Base-by-base conservation (phyloP, 2,797 vertebrate genomes). In the Oophaga sylvatica region DNA sequence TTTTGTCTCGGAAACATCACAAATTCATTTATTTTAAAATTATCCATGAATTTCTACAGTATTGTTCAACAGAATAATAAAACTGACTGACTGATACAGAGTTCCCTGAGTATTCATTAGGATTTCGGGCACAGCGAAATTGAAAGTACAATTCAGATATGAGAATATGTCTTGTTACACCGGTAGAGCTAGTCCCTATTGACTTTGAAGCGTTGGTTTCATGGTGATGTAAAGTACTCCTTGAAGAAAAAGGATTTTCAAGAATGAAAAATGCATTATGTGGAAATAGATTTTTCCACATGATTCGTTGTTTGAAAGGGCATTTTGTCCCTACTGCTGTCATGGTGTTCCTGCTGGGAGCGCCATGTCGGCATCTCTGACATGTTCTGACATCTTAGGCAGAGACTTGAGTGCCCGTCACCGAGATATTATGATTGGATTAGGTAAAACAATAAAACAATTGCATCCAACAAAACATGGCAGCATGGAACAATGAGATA, bases 231-330 rank as follows among this genome's bases (percentile, higher is more conserved):
- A 84, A 84, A 76, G 41, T 45, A 41, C 59, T 63, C 57, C 82
- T 84, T 63, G 82, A 76, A 84, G 70, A 84, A 41, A 73, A 17
- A 16, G n/a, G 13, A 84, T 75, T 84, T 84, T 41, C 57, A 59
- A 84, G 70, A 60, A 84, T 75, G 56, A 84, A 76, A 75, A 48
- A 84, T 48, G 82, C n/a, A 75, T 75, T 75, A 62, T 19, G 22
- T 45, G 70, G 70, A 84, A 84, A 84, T 84, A 84, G 82, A 84
- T 76, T 84, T 84, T 62, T 76, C 56, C 82, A 57, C 70, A 75
- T 76, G 82, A 84, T 84, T n/a, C 22, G 70, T 62, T 75, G 22
- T 62, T 19, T 63, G 82, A 76, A 84, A 76, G 82, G 57, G 70
- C 82, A 84, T 76, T 75, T 84, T 84, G 70, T 84, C 56, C 82